Percentiles rank a stretch among this genome's conserved stretches.
Evolutionary conservation across 2,797 vertebrate genomes (phyloP).

Genomic region (Micrastur ruficollis): DNA sequence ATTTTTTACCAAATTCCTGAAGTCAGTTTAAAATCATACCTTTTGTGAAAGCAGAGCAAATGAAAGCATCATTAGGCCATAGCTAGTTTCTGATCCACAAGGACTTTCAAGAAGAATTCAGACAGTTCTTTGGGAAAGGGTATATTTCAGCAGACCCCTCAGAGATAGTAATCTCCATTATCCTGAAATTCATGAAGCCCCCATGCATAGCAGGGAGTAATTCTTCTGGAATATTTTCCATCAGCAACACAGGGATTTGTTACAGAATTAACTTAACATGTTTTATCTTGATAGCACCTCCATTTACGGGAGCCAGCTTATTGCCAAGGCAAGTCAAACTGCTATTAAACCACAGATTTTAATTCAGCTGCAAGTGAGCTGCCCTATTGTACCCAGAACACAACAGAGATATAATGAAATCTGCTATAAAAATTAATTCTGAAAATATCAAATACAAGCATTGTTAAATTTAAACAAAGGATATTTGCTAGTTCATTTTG

Average conservation of each 20-base stretch:
- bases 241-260: background rate
- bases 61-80: background rate
- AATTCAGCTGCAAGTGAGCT: constrained; percentile 8
- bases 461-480: constrained; percentile 42
- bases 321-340: constrained; percentile 15
- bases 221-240: constrained; percentile 9
- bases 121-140: background rate
- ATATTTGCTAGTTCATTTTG: constrained; percentile 1
- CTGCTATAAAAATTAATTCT: constrained; percentile 36
- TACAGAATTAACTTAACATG: constrained; percentile 10
- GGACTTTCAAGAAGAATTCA: background rate
- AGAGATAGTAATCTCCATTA: background rate
- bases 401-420: constrained; percentile 9
- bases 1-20: constrained; percentile 4
- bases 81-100: background rate
- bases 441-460: constrained; percentile 39
- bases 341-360: constrained; percentile 38
- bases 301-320: background rate
- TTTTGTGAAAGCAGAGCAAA: constrained; percentile 23
- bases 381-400: background rate
- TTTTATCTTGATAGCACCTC: constrained; percentile 29
- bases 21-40: background rate
- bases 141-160: background rate
- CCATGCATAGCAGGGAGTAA: background rate
- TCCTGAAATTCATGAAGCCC: background rate